Base-by-base conservation (phyloP, 2,113 vertebrate genomes). In the Mugil cephalus region DNA sequence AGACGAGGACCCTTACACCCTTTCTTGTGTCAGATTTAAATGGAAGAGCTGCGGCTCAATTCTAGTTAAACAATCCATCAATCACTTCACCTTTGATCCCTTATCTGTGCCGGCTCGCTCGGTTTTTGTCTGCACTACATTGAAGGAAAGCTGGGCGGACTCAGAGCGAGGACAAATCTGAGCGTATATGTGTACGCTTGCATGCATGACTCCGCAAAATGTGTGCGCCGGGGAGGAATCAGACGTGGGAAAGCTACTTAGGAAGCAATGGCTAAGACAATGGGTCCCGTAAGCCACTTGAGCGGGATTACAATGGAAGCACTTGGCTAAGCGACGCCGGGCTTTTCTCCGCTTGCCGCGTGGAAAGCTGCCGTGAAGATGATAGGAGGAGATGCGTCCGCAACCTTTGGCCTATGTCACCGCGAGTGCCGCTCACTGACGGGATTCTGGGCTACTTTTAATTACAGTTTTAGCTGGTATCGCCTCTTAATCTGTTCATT, bases 181-280 rank as follows among this genome's bases (percentile, higher is more conserved):
- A 17, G 9, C 17, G 5, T 45, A 54, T 62, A 56, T 46, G 48
- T 60, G 46, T 68, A 15, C 24, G 24, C 24, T 3, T 38, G 15
- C 46, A 15, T 71, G 51, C 24, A 13, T 53, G 54, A 30, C 24
- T 48, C 8, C 68, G 64, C 70, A 59, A n/a, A n/a, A 2, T 74
- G 78, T 67, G 21, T 45, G 15, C 42, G n/a, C n/a, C n/a, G 45
- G 21, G 47, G 48, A 63, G 42, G 59, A 73, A 63, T 76, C 67
- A 66, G 74, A 71, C 72, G 69, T 42, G 72, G 83, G 45, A 89
- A 84, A 87, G 85, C 86, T 70, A 70, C 82, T 89, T 79, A 89
- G 73, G 60, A 73, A 67, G 76, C 72, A 62, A 59, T 39, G 81
- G 79, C 72, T 70, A 79, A 89, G 76, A 89, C 86, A 88, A 89